Conservation (phyloP, 2,888 invertebrate species). For the Drosophila kokeensis region DNA sequence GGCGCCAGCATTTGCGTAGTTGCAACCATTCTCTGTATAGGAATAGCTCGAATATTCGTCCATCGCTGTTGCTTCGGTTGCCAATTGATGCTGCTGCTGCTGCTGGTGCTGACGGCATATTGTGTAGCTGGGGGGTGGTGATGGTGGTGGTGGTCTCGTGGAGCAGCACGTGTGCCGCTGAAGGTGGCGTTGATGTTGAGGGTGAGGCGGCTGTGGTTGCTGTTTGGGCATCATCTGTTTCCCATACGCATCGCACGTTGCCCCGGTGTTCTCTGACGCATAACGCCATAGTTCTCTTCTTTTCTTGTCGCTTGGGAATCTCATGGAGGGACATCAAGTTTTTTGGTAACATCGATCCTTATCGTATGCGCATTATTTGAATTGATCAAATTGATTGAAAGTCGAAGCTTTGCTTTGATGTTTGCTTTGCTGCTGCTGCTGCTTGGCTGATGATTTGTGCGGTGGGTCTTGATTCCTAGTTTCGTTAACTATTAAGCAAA, state of each 20-base stretch:
- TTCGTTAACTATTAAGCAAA: neutral
- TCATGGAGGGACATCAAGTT: conserved; percentile 85
- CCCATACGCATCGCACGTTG: conserved; percentile 74
- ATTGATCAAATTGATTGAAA: conserved; percentile 75
- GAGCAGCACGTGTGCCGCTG: conserved; percentile 48
- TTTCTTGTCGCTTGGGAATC: conserved; percentile 85
- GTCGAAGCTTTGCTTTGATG: conserved; percentile 37
- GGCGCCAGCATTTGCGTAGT: conserved; percentile 80
- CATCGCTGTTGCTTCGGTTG: conserved; percentile 24
- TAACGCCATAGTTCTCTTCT: conserved; percentile 85
- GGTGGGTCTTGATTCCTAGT: conserved; percentile 24
- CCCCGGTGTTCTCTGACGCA: conserved; percentile 83
- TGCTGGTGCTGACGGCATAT: conserved; percentile 26
- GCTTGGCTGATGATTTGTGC: conserved; percentile 36
- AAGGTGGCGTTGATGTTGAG: conserved; percentile 82
- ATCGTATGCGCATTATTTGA: conserved; percentile 85
- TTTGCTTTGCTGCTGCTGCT: neutral
- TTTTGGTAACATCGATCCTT: conserved; percentile 86
- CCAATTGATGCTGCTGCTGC: conserved; percentile 22
- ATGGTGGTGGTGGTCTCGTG: conserved; percentile 42
- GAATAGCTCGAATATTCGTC: conserved; percentile 57
- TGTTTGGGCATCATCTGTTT: conserved; percentile 70
- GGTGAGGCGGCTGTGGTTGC: conserved; percentile 83
- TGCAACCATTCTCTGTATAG: conserved; percentile 73
- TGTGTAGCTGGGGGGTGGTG: conserved; percentile 68